phyloP scores from a whole-genome alignment of 2,797 vertebrate genomes.

The Nothura maculosa region DNA sequence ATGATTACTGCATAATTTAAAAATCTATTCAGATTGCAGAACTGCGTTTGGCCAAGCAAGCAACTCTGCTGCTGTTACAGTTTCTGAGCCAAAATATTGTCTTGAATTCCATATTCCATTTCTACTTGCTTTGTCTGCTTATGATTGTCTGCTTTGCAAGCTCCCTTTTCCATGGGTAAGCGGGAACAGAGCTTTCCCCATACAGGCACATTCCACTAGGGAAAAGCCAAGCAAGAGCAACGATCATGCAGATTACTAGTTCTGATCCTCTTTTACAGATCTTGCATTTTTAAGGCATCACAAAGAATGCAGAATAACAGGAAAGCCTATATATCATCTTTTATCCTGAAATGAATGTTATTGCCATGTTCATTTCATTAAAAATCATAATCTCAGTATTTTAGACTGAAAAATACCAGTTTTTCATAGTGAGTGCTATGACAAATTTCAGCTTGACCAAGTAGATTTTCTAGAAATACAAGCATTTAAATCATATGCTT shows the following conservation, averaged over 20 bases:
- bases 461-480: neutral
- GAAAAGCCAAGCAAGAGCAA: neutral
- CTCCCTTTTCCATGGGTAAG: neutral
- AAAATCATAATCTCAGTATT: neutral
- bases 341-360: neutral
- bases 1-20: slow-evolving; percentile 37
- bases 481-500: neutral
- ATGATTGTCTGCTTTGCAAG: neutral
- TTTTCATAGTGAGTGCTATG: neutral
- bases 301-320: neutral
- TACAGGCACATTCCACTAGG: neutral
- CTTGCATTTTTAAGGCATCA: neutral
- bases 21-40: slow-evolving; percentile 16
- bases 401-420: neutral
- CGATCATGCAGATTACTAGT: neutral
- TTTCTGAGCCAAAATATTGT: neutral
- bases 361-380: neutral
- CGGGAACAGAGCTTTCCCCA: neutral
- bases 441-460: neutral
- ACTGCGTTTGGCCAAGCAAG: neutral
- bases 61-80: neutral
- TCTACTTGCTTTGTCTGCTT: neutral
- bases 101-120: neutral
- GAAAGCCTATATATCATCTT: neutral
- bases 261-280: neutral